Conservation (phyloP, 23 tunicate genomes). For the Clavelina lepadiformis region DNA sequence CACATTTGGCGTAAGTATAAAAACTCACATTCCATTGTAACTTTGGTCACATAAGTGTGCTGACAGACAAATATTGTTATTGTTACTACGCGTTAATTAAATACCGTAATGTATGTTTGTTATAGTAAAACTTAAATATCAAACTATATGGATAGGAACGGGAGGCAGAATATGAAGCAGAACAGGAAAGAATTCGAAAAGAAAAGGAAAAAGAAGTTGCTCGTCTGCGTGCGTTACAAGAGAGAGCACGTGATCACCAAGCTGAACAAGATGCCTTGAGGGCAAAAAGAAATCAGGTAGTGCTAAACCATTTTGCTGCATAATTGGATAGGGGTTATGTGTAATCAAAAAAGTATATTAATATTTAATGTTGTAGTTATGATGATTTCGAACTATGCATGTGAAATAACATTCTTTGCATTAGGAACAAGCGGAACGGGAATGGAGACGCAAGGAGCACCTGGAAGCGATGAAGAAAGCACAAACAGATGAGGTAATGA, state of each 20-base stretch:
- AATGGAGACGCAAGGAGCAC: conserved; percentile 90
- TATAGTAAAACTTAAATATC: too few relatives aligned
- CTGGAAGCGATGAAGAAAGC: conserved; percentile 71
- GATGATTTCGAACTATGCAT: too few relatives aligned
- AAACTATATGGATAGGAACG: too few relatives aligned
- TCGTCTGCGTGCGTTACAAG: conserved; percentile 83
- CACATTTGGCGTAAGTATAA: too few relatives aligned
- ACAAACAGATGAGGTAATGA: conserved; percentile 75
- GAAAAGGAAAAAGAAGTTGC: conserved; percentile 87
- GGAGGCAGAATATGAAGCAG: conserved; percentile 89
- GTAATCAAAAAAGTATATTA: too few relatives aligned
- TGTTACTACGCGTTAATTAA: too few relatives aligned
- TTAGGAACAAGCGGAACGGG: conserved; percentile 95
- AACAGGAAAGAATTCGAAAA: conserved; percentile 60
- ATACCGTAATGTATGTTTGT: too few relatives aligned
- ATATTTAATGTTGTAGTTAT: too few relatives aligned
- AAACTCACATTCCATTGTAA: too few relatives aligned
- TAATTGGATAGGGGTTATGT: not conserved
- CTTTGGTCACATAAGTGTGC: too few relatives aligned
- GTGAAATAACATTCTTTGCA: not conserved
- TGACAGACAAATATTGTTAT: too few relatives aligned
- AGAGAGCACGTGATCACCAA: conserved; percentile 93
- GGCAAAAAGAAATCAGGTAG: conserved; percentile 90
- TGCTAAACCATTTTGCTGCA: not conserved
- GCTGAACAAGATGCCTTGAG: conserved; percentile 98